Percentiles rank a stretch among this genome's conserved stretches.
These are phyloP conservation scores for Lepidotrigona ventralis DNA, from an alignment of 1,140 invertebrate species.

Conservation along the genomic window DNA sequence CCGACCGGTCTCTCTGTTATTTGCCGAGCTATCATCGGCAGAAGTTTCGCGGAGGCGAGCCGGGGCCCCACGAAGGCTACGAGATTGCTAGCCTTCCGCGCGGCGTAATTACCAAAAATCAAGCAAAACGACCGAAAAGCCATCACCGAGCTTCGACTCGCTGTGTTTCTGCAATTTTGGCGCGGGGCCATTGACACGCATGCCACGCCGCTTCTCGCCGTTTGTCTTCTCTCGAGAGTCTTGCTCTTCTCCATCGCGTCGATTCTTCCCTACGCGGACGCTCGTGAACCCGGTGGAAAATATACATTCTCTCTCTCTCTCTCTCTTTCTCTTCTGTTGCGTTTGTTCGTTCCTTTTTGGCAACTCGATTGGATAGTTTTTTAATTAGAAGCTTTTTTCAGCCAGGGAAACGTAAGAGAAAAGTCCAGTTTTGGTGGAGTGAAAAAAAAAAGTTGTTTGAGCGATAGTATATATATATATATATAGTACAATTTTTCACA, in stretches of 20 bases:
- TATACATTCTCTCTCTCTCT: background rate
- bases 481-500: too few species aligned
- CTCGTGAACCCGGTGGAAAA: background rate
- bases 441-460: too few species aligned
- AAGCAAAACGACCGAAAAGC: conserved; percentile 70
- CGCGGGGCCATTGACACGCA: conserved; percentile 66
- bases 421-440: too few species aligned
- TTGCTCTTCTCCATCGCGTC: background rate
- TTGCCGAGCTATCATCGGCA: conserved; percentile 68
- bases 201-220: background rate
- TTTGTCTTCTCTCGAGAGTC: conserved; percentile 3
- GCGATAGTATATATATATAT: too few species aligned
- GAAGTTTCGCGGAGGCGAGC: conserved; percentile 59
- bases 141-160: conserved; percentile 63
- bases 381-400: background rate
- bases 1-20: conserved; percentile 69
- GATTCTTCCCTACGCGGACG: background rate
- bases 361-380: background rate
- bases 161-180: conserved; percentile 68
- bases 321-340: too few species aligned
- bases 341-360: too few species aligned
- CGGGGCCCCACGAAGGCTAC: conserved; percentile 31
- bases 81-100: conserved; percentile 66
- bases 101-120: conserved; percentile 71
- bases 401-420: too few species aligned